Percentiles rank a stretch among this genome's conserved stretches.
Evolutionary conservation across 2,113 vertebrate species (phyloP).

Genomic region (Melanostigma gelatinosum): DNA sequence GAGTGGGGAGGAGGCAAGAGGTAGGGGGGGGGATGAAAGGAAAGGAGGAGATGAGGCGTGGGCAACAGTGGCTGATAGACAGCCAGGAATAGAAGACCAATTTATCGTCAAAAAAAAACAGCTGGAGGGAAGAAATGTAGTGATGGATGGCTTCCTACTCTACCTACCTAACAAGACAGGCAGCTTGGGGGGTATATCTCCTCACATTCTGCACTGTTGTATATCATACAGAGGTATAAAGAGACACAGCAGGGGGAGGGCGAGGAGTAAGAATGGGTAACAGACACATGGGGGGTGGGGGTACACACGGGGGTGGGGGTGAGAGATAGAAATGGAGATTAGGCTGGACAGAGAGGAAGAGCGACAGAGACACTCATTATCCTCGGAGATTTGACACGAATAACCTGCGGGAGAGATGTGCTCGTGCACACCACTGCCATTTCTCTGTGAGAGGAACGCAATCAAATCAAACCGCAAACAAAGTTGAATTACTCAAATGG

Average conservation of each 20-base stretch:
- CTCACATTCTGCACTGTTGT: constrained; percentile 21
- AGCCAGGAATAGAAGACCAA: constrained; percentile 70
- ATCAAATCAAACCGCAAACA: constrained; percentile 49
- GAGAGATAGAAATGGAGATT: constrained; percentile 30
- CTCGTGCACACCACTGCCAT: constrained; percentile 27
- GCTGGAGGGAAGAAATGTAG: constrained; percentile 26
- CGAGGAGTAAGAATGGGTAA: constrained; percentile 7
- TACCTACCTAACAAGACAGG: constrained; percentile 32
- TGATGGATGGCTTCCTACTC: constrained; percentile 28
- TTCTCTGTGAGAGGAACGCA: constrained; percentile 22
- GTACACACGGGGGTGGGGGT: too few relatives aligned
- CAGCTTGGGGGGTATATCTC: constrained; percentile 20
- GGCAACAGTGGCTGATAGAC: constrained; percentile 67
- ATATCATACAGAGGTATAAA: constrained; percentile 28
- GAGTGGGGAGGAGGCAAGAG: constrained; percentile 11
- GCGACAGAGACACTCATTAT: constrained; percentile 44
- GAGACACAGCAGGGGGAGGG: constrained; percentile 2
- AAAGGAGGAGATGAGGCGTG: constrained; percentile 56
- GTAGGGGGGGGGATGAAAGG: constrained; percentile 22
- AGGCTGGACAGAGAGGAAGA: constrained; percentile 25
- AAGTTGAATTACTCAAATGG: constrained; percentile 58
- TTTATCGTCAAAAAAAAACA: constrained; percentile 72
- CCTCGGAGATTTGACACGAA: constrained; percentile 52
- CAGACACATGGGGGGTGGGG: neutral
- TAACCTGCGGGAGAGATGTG: constrained; percentile 40